Base-by-base conservation (phyloP, 2,113 vertebrate genomes). In the Ochotona curzoniae region DNA sequence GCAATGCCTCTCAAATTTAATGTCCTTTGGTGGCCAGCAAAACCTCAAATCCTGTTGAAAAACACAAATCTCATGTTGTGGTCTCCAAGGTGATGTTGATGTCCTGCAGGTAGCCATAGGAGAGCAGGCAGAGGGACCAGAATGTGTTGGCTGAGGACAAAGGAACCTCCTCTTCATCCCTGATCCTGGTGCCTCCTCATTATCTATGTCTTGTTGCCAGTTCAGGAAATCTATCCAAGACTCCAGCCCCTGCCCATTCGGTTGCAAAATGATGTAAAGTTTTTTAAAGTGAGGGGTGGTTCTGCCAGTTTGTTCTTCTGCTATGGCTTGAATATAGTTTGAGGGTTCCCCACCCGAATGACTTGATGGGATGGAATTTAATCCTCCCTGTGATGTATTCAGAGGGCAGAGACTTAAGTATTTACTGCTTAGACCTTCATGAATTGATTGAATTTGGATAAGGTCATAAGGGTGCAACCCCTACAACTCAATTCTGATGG, bases 11-110 rank as follows among this genome's bases (percentile, higher is more conserved):
- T 95, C 93, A 85, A 35, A 28, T 86, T 95, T 87, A 95, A 94
- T 94, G 64, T 93, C 78, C 60, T 93, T 87, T 96, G 95, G 94
- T 91, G 87, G 64, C 73, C 35, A n/a, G 47, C 18, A 20, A 91
- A 86, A 91, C 95, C 92, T 78, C 92, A 91, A 84, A 61, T 88
- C 54, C 49, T 23, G 14, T 38, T 54, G 67, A 78, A 73, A 92
- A 84, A n/a, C 73, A 28, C 11, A 73, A 89, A 90, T 63, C 73
- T 93, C 94, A 81, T 11, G 2, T 57, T 4, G 10, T n/a, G n/a
- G 64, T 93, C 89, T 89, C 87, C 47, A 71, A 87, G 82, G 70
- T 78, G 93, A 84, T 11, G 30, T 2, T 47, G 63, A 84, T 63
- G 57, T 85, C 88, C 69, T 49, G n/a, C 64, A 91, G 86, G 78